A percentile compares a stretch with the other conserved stretches of the same genome.
Conservation (phyloP, 2,797 vertebrate genomes). For the Limnodromus scolopaceus region DNA sequence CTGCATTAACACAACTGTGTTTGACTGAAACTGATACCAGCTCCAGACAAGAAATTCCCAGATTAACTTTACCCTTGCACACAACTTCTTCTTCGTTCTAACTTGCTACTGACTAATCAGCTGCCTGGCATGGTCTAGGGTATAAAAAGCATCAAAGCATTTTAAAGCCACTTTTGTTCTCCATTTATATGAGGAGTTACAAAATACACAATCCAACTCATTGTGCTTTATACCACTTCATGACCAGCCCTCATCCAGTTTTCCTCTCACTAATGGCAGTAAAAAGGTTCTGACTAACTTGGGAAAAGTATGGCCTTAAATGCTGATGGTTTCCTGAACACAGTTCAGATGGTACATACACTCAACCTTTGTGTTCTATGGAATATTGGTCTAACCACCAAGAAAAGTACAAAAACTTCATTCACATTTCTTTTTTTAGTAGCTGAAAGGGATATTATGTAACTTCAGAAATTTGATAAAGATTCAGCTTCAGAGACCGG, state of each 20-base stretch:
- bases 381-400: background rate
- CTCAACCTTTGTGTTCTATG: conserved; percentile 36
- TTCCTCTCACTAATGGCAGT: background rate
- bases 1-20: background rate
- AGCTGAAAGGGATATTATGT: conserved; percentile 42
- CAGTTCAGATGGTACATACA: conserved; percentile 18
- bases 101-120: background rate
- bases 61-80: background rate
- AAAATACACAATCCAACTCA: conserved; percentile 18
- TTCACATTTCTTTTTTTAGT: conserved; percentile 35
- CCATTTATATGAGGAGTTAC: background rate
- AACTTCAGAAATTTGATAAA: conserved; percentile 29
- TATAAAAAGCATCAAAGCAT: conserved; percentile 26
- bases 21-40: background rate
- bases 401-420: conserved; percentile 31
- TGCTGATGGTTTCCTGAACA: background rate
- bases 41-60: background rate
- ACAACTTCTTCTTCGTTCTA: background rate
- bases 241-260: background rate
- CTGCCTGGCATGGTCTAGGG: background rate
- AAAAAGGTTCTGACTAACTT: background rate
- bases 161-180: conserved; percentile 38
- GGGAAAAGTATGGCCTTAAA: conserved; percentile 21
- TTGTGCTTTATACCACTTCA: conserved; percentile 27
- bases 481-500: background rate